Evolutionary conservation across 2,113 vertebrate species (phyloP).

Genomic region (Andinoacara biseriatus): DNA sequence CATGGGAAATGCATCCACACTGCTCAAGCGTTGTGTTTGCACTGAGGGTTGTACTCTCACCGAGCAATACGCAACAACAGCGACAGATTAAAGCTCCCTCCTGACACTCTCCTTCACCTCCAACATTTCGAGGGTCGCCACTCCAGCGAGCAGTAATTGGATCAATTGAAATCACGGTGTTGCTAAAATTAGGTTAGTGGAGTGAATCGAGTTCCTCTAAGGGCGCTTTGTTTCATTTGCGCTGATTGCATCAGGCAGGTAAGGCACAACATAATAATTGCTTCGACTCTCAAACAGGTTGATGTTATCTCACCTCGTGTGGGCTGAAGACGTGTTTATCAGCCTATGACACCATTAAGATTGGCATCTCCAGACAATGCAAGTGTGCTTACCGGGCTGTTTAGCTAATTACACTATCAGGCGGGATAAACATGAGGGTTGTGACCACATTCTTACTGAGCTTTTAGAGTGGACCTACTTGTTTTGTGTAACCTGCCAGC

Average conservation of each 20-base stretch:
- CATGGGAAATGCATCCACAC: neutral
- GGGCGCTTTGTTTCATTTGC: slow-evolving; percentile 44
- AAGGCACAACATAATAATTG: slow-evolving; percentile 36
- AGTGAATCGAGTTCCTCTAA: slow-evolving; percentile 30
- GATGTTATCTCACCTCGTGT: slow-evolving; percentile 61
- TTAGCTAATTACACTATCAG: slow-evolving; percentile 56
- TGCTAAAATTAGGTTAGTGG: slow-evolving; percentile 50
- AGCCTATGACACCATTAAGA: slow-evolving; percentile 71
- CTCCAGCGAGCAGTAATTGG: slow-evolving; percentile 63
- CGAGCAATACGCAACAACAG: slow-evolving; percentile 38
- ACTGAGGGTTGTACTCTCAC: neutral
- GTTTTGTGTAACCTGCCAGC: slow-evolving; percentile 10
- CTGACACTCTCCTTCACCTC: slow-evolving; percentile 25
- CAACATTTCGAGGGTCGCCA: neutral
- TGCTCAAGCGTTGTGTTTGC: neutral
- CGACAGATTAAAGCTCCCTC: slow-evolving; percentile 39
- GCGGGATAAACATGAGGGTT: slow-evolving; percentile 33
- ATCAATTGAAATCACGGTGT: slow-evolving; percentile 59
- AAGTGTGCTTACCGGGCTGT: slow-evolving; percentile 33
- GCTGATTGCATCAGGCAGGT: slow-evolving; percentile 68
- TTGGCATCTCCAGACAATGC: slow-evolving; percentile 69
- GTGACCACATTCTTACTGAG: slow-evolving; percentile 30
- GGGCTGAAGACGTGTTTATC: slow-evolving; percentile 53
- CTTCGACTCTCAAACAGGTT: slow-evolving; percentile 32
- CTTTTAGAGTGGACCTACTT: slow-evolving; percentile 3